Percentiles rank a stretch among this genome's conserved stretches.
Conservation (phyloP, 2,888 invertebrate species). For the Tillus elongatus region DNA sequence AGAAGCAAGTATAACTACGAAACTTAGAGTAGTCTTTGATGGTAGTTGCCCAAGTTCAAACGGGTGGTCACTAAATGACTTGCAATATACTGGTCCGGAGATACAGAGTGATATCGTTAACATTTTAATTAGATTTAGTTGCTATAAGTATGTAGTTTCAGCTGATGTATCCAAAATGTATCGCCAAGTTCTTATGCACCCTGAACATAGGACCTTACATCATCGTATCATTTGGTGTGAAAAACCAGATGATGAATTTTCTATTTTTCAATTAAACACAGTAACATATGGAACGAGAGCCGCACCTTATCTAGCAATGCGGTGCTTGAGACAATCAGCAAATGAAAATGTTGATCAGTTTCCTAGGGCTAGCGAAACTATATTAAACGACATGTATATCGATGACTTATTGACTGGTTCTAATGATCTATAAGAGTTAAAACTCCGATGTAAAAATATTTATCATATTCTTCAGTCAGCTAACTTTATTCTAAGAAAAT, state of each 20-base stretch:
- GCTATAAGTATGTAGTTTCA: no score
- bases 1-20: no score
- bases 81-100: no score
- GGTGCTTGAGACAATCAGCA: conserved; percentile 6
- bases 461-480: neutral
- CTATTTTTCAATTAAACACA: conserved; percentile 6
- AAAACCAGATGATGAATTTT: conserved; percentile 1
- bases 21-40: no score
- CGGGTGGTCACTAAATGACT: no score
- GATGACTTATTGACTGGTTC: conserved; percentile 11
- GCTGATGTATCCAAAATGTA: conserved; percentile 9
- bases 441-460: neutral
- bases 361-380: conserved; percentile 5
- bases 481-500: neutral
- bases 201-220: neutral
- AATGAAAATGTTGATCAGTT: neutral
- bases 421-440: neutral
- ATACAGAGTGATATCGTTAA: no score
- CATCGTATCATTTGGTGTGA: conserved; percentile 8
- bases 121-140: no score
- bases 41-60: no score
- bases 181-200: conserved; percentile 7
- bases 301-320: conserved; percentile 8
- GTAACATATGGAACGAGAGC: conserved; percentile 12
- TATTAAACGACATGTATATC: conserved; percentile 10